Percentiles rank a stretch among this genome's conserved stretches.
Conservation (phyloP, 1,140 invertebrate genomes). For the Delia radicum region DNA sequence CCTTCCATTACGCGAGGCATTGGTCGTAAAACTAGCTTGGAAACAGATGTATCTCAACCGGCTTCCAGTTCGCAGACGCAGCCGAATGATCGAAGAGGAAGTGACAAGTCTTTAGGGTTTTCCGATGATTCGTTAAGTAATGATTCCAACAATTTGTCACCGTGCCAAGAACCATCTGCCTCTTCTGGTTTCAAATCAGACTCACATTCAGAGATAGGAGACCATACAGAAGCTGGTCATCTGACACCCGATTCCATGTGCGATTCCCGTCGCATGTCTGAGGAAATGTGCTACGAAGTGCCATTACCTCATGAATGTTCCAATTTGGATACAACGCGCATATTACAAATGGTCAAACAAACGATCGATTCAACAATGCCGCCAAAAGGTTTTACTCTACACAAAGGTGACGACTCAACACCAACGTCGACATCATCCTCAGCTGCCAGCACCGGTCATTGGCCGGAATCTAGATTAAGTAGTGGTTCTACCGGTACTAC, state of each 20-base stretch:
- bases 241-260: slow-evolving; percentile 54
- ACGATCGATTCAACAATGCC: slow-evolving; percentile 78
- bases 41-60: slow-evolving; percentile 54
- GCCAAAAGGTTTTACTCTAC: slow-evolving; percentile 69
- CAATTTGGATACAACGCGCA: slow-evolving; percentile 73
- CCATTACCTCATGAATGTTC: slow-evolving; percentile 78
- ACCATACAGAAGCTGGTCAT: slow-evolving; percentile 53
- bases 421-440: background rate
- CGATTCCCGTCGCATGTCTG: slow-evolving; percentile 52
- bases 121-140: slow-evolving; percentile 69
- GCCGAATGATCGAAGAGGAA: slow-evolving; percentile 48
- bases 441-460: background rate
- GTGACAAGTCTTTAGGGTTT: slow-evolving; percentile 66
- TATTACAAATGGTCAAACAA: slow-evolving; percentile 79
- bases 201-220: slow-evolving; percentile 53
- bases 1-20: slow-evolving; percentile 80
- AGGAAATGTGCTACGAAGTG: slow-evolving; percentile 66
- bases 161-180: slow-evolving; percentile 53
- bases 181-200: slow-evolving; percentile 55
- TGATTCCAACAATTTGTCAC: slow-evolving; percentile 59
- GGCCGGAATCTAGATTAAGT: background rate
- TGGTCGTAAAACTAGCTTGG: slow-evolving; percentile 66
- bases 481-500: background rate
- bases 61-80: slow-evolving; percentile 35
- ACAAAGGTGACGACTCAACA: slow-evolving; percentile 35